A percentile compares a stretch with the other conserved stretches of the same genome.
phyloP scores from a whole-genome alignment of 2,797 vertebrate genomes.

The Alca torda region DNA sequence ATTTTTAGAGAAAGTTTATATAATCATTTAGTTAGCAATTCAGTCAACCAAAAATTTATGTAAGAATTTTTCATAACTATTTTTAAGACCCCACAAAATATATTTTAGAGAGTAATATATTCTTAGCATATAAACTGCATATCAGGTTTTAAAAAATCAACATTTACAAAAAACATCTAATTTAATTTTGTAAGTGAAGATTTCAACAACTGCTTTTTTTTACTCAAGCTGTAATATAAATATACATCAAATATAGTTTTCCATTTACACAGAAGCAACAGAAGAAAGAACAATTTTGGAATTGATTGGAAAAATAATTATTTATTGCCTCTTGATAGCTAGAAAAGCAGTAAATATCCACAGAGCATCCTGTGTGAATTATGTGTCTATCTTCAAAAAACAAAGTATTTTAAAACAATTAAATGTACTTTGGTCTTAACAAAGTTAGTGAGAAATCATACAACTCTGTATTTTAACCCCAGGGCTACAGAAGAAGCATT shows the following conservation, averaged over 20 bases:
- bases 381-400: neutral
- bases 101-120: neutral
- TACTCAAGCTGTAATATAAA: neutral
- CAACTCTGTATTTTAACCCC: neutral
- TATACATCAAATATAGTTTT: neutral
- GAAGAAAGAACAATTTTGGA: neutral
- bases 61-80: neutral
- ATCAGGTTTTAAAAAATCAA: neutral
- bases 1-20: neutral
- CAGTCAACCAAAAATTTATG: neutral
- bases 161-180: neutral
- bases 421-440: neutral
- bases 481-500: neutral
- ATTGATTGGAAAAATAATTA: neutral
- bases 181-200: neutral
- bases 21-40: neutral
- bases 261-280: neutral
- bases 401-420: neutral
- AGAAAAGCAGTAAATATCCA: neutral
- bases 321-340: neutral
- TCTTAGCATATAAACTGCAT: neutral
- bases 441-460: neutral
- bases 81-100: neutral
- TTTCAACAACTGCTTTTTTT: neutral
- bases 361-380: neutral